Evolutionary conservation across 2,113 vertebrate genomes (phyloP).

Genomic region (Loxodonta africana): DNA sequence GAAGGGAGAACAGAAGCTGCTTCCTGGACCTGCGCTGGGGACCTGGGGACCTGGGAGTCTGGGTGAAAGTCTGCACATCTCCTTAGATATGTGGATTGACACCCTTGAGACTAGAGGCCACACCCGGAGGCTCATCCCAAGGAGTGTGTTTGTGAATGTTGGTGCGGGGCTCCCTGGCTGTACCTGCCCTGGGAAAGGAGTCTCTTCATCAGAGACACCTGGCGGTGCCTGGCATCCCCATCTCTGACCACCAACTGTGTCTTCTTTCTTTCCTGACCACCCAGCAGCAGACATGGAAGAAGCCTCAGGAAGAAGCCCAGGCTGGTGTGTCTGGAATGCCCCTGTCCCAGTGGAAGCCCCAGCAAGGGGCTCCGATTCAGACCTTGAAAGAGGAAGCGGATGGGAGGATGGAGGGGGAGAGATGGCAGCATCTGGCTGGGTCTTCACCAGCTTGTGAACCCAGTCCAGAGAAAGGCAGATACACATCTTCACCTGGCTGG

Average conservation of each 20-base stretch:
- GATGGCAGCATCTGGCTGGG: neutral
- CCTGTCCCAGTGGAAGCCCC: neutral
- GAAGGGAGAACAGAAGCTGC: neutral
- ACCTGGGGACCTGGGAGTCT: too few species aligned
- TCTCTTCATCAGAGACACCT: accelerated
- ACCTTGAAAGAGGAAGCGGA: neutral
- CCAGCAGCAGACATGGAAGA: neutral
- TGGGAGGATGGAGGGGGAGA: neutral
- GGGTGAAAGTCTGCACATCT: neutral
- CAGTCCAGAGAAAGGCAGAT: neutral
- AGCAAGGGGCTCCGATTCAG: neutral
- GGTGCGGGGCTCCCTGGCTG: neutral
- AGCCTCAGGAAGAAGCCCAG: neutral
- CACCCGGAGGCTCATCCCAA: neutral
- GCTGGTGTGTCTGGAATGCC: neutral
- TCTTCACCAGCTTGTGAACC: neutral
- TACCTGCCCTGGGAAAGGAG: neutral
- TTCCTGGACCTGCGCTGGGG: neutral
- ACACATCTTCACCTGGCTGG: neutral
- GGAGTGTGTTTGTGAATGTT: neutral
- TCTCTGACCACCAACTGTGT: too few species aligned
- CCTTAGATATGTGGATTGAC: neutral
- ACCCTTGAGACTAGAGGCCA: neutral
- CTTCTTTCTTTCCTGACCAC: neutral
- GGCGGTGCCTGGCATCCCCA: neutral